phyloP scores from a whole-genome alignment of 1,140 invertebrate species.

The Macrotrachela quadricornifera region DNA sequence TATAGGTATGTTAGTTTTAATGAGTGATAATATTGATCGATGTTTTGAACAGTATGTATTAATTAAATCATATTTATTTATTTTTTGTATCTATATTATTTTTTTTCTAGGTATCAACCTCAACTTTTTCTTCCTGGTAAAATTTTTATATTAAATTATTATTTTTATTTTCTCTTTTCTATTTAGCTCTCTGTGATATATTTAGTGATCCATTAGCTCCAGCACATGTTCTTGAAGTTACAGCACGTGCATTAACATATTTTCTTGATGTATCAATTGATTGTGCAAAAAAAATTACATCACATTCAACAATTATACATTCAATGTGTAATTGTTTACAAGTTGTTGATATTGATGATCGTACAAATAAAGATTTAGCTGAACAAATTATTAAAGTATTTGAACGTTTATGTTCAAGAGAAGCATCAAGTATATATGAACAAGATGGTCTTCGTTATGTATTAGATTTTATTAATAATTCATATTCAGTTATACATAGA shows the following conservation, averaged over 20 bases:
- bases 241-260: constrained; percentile 88
- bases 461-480: constrained; percentile 74
- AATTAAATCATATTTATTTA: neutral
- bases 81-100: constrained; percentile 11
- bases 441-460: constrained; percentile 81
- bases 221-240: constrained; percentile 87
- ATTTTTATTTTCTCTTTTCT: no score
- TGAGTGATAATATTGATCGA: constrained; percentile 98
- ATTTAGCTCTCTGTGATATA: constrained; percentile 67
- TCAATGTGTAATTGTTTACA: constrained; percentile 74
- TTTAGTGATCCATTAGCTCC: constrained; percentile 92
- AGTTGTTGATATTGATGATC: constrained; percentile 66
- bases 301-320: constrained; percentile 89
- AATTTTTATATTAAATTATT: no score
- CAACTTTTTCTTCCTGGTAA: constrained; percentile 67
- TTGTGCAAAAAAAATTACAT: constrained; percentile 85
- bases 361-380: constrained; percentile 85
- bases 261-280: constrained; percentile 94
- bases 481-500: constrained; percentile 70
- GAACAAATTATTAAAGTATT: constrained; percentile 97
- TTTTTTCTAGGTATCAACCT: constrained; percentile 64
- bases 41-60: constrained; percentile 76
- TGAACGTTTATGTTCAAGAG: constrained; percentile 83
- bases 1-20: constrained; percentile 33
- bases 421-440: constrained; percentile 90